These are phyloP conservation scores for Vulpes lagopus DNA, from an alignment of 2,113 vertebrate genomes.

Conservation along the genomic window DNA sequence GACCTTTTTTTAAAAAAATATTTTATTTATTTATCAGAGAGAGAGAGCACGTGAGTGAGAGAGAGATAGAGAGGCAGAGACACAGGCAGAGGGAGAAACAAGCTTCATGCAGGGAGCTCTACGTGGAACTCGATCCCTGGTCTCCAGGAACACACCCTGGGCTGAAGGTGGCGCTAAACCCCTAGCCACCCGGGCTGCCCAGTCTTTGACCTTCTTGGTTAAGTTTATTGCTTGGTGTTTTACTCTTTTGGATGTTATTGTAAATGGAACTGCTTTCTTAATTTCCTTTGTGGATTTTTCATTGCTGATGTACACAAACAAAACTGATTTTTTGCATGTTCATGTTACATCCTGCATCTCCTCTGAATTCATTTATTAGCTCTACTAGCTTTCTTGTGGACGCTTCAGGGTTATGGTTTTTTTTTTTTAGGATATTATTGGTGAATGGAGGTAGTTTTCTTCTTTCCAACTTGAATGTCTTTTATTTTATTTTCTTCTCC, in stretches of 20 bases:
- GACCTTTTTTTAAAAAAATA: neutral
- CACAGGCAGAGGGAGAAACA: no score
- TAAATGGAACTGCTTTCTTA: neutral
- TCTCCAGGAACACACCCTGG: no score
- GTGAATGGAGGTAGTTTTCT: neutral
- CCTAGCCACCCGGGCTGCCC: no score
- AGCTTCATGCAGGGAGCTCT: no score
- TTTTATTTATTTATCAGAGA: no score
- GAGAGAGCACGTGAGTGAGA: no score
- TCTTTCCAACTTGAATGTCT: neutral
- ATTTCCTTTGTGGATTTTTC: constrained; percentile 1
- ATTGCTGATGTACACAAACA: neutral
- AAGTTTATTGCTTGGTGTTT: neutral
- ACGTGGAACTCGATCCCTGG: no score
- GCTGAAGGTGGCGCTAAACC: no score
- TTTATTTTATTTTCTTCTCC: neutral
- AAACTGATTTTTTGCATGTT: neutral
- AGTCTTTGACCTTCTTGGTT: neutral
- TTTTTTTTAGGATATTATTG: neutral
- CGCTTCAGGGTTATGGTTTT: neutral
- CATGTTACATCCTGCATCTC: neutral
- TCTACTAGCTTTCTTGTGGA: neutral
- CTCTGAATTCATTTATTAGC: neutral
- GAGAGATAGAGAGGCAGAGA: no score
- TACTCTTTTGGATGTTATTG: neutral